Percentiles rank a stretch among this genome's conserved stretches.
These are phyloP conservation scores for Pavo muticus DNA, from an alignment of 2,113 vertebrate genomes.

Conservation along the genomic window DNA sequence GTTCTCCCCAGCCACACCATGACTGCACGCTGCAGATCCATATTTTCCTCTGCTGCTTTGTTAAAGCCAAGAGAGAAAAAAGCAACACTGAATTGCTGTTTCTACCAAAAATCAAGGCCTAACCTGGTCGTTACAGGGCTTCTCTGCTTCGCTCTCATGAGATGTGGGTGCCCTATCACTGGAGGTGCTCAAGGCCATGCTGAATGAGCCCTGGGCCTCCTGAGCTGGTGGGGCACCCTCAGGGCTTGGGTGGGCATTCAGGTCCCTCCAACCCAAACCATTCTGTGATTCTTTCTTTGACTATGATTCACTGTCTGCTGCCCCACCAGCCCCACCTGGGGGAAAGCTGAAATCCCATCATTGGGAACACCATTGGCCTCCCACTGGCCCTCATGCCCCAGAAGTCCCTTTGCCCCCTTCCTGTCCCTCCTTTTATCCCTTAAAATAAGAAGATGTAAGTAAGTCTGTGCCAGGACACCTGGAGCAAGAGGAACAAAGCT, in stretches of 20 bases:
- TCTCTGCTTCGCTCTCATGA: no score
- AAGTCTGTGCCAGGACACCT: rapidly evolving
- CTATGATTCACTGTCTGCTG: rapidly evolving
- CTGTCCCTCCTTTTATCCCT: not conserved
- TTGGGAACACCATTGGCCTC: not conserved
- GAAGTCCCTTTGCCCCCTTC: not conserved
- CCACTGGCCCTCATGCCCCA: rapidly evolving
- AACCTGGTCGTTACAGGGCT: not conserved
- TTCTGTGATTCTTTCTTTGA: no score
- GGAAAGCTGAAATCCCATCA: rapidly evolving
- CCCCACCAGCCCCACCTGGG: no score
- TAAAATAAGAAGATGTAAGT: not conserved
- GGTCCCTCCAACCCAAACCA: no score
- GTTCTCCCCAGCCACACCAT: rapidly evolving
- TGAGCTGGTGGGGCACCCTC: no score
- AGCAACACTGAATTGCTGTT: not conserved
- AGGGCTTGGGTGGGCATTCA: no score
- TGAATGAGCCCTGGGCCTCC: no score
- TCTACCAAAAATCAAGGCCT: not conserved
- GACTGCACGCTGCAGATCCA: not conserved
- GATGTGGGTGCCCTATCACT: no score
- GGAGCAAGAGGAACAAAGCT: not conserved
- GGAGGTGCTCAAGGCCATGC: no score
- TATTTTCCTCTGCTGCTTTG: not conserved
- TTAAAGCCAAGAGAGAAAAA: not conserved